Base-by-base conservation (phyloP, 2,797 vertebrate genomes). In the Sciurus carolinensis region DNA sequence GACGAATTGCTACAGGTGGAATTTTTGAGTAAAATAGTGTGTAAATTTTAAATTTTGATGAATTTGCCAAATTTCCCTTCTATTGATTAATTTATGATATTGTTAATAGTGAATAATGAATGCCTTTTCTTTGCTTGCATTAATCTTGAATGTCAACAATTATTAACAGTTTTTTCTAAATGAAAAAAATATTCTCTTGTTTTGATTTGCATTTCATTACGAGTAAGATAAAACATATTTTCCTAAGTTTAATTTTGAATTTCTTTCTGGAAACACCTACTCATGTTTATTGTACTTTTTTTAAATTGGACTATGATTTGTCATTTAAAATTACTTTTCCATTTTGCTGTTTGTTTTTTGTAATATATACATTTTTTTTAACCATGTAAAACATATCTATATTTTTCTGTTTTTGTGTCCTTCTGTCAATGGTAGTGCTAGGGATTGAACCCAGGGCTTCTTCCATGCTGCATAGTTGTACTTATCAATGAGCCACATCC, bases 31-130 rank as follows among this genome's bases (percentile, higher is more conserved):
- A 67, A 73, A 88, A 59, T 24, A 73, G 7, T 64, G 26, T 84
- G 7, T 95, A 54, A 77, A 62, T 93, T 96, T 96, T 90, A 94
- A 69, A 75, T 80, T 95, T 91, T 67, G 54, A 57, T 87, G 7
- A 89, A 86, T 50, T 89, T 77, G 50, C 52, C 13, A 59, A 44
- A 33, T 80, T 88, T 88, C 17, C 36, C 93, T 88, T 92, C n/a
- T 83, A 12, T 67, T 57, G 26, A 71, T 17, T 52, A 67, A 76
- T 87, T 80, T 94, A 47, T 28, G 57, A 87, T 39, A 62, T 15
- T n/a, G 57, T 44, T 77, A 77, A 54, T 3, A 44, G 75, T 88
- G 71, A 87, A 67, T 88, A 22, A 67, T 91, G 33, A 73, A 1
- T 87, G 2, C 90, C 22, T 91, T 67, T 85, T 94, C 36, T 88